Base-by-base conservation (phyloP, 1,140 invertebrate genomes). In the Apis cerana region DNA sequence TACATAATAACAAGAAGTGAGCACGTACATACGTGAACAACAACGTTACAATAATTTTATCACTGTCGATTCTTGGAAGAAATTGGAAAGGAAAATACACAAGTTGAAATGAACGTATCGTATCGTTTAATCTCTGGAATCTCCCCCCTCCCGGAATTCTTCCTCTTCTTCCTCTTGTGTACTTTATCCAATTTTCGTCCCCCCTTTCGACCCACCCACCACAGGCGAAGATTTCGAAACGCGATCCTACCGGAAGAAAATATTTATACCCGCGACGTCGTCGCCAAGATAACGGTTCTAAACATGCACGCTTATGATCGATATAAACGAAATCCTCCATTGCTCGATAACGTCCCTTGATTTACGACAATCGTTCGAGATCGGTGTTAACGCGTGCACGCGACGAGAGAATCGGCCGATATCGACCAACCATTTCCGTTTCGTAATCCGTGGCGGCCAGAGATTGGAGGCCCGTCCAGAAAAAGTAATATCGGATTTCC, bases 231-330 rank as follows among this genome's bases (percentile, higher is more conserved):
- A 43, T 75, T 85, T 76, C 78, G 61, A 50, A 85, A 74, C 21
- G 17, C 23, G 23, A 11, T 12, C 9, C 17, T 17, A 15, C 7
- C 50, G 12, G 58, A 77, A 74, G 52, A 76, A 84, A 86, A 86
- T 87, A 84, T 84, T 86, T 83, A 86, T 43, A 52, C 58, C 65
- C 54, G 56, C 67, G 59, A 83, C 61, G 75, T 83, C 76, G 72
- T 64, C 81, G 56, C 15, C 48, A 15, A 58, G 85, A 86, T 84
- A 83, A 83, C n/a, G 56, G 69, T 62, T 52, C 52, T 21, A 54
- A 17, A 4, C 72, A 33, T 2, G 17, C 59, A 85, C 56, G 8
- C 56, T 58, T 12, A 54, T 54, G 52, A 54, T 12, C 52, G 13
- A 33, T 33, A 33, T 33, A 71, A 75, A 82, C 23, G 64, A 79